A percentile compares a stretch with the other conserved stretches of the same genome.
Evolutionary conservation across 35 echinoderm and acorn worm genomes (phyloP).

Genomic region (Ophioderma brevispina): DNA sequence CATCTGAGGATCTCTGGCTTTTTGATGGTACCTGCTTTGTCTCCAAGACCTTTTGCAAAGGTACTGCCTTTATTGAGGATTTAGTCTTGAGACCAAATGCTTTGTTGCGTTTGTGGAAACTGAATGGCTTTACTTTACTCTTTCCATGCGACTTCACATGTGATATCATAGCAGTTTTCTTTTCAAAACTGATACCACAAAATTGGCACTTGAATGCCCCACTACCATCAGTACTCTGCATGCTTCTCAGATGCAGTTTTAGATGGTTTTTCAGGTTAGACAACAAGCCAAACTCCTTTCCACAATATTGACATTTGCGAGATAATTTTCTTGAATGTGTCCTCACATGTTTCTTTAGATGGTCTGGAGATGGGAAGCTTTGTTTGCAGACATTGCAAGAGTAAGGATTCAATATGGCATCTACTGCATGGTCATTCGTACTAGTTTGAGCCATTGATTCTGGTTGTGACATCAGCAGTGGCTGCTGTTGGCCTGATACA

Average conservation of each 20-base stretch:
- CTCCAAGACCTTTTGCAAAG: no score
- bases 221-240: not conserved
- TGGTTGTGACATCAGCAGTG: not conserved
- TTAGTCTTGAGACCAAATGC: not conserved
- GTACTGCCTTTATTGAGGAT: no score
- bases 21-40: no score
- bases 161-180: not conserved
- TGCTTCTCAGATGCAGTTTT: not conserved
- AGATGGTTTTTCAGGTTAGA: not conserved
- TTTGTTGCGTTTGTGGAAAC: not conserved
- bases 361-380: not conserved
- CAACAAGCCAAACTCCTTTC: not conserved
- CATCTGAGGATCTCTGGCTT: no score
- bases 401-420: not conserved
- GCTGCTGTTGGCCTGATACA: no score
- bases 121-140: not conserved
- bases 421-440: not conserved
- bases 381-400: not conserved
- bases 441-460: not conserved
- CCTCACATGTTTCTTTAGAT: not conserved
- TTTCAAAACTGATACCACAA: not conserved
- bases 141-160: not conserved
- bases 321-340: not conserved
- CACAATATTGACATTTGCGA: not conserved
- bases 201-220: not conserved